Percentiles rank a stretch among this genome's conserved stretches.
phyloP scores from a whole-genome alignment of 2,113 vertebrate genomes.

The Psilopsiagon aurifrons region DNA sequence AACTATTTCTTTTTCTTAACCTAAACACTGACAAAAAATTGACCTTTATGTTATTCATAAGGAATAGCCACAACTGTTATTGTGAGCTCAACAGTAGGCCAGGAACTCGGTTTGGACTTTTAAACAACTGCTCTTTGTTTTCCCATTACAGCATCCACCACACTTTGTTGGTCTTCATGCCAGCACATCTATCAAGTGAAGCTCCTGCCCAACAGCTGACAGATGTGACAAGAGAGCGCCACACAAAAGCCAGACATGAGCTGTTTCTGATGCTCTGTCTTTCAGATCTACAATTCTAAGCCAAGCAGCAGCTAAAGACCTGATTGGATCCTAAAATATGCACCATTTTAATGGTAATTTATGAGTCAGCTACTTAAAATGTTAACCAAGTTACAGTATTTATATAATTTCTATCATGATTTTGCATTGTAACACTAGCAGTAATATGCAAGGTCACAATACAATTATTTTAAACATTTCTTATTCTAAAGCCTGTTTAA shows the following conservation, averaged over 20 bases:
- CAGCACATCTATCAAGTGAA: not conserved
- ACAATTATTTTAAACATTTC: not conserved
- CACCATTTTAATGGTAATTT: conserved; percentile 31
- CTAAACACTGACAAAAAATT: not conserved
- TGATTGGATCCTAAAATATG: not conserved
- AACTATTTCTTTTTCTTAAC: not conserved
- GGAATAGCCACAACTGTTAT: fast-evolving
- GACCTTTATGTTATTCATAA: not conserved
- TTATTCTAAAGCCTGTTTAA: conserved; percentile 16
- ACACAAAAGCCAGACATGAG: not conserved
- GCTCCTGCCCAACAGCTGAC: conserved; percentile 6
- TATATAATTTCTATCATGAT: not conserved
- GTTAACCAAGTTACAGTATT: not conserved
- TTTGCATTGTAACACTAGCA: not conserved
- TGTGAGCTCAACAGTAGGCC: not conserved
- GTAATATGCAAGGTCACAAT: conserved; percentile 20
- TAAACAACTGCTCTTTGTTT: fast-evolving
- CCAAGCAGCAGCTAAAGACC: not conserved
- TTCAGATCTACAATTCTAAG: not conserved
- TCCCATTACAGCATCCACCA: fast-evolving
- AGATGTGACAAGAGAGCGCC: not conserved
- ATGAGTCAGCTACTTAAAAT: conserved; percentile 11
- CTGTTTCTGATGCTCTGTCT: not conserved
- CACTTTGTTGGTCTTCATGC: not conserved
- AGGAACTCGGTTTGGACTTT: not conserved